These are phyloP conservation scores for Umimayanthus chanpuru DNA, from an alignment of 92 coral and sea anemone species.

Conservation along the genomic window DNA sequence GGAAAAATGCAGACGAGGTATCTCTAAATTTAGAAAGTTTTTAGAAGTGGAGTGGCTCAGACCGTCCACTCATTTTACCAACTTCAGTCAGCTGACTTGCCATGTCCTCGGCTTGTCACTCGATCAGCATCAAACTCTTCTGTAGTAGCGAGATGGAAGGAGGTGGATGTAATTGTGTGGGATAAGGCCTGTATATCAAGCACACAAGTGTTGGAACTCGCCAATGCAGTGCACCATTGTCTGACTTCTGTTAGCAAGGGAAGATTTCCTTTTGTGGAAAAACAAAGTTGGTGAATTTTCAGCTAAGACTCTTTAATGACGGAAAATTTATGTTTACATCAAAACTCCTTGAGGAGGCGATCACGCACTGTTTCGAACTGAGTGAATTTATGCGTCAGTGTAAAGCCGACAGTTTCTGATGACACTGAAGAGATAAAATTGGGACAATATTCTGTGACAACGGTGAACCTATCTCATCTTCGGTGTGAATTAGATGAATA, in stretches of 20 bases:
- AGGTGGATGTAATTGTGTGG: neutral
- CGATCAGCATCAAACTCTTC: neutral
- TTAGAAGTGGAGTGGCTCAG: no score
- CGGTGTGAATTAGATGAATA: no score
- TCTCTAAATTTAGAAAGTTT: no score
- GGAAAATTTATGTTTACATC: neutral
- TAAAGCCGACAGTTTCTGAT: no score
- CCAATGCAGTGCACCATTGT: neutral
- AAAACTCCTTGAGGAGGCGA: neutral
- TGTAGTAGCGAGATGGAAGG: neutral
- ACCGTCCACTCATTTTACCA: no score
- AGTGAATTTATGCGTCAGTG: no score
- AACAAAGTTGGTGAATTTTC: neutral
- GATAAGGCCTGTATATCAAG: neutral
- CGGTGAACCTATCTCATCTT: no score
- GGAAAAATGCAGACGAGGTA: slow-evolving; percentile 56
- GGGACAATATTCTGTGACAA: no score
- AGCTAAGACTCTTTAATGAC: neutral
- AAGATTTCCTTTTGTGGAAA: neutral
- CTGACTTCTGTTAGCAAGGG: neutral
- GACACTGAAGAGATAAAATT: no score
- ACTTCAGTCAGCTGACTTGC: neutral
- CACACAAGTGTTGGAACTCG: neutral
- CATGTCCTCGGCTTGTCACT: neutral
- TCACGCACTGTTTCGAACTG: neutral